phyloP scores from a whole-genome alignment of 92 coral and sea anemone genomes.

The Parazoanthus darwini region DNA sequence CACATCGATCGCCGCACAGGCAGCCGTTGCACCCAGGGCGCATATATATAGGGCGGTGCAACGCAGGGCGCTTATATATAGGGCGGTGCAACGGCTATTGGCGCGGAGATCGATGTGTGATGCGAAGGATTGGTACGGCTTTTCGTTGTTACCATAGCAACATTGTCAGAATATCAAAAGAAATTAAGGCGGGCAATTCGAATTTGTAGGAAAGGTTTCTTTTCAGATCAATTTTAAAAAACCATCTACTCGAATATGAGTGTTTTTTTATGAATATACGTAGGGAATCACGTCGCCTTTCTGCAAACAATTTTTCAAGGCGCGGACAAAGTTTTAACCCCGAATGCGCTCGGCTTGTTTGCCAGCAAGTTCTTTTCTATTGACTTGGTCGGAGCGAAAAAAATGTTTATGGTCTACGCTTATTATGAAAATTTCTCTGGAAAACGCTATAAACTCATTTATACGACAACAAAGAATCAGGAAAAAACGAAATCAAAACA shows the following conservation, averaged over 20 bases:
- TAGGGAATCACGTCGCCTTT: background rate
- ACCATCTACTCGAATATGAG: background rate
- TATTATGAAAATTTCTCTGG: background rate
- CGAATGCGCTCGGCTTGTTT: background rate
- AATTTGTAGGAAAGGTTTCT: background rate
- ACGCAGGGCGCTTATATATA: no score
- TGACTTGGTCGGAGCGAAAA: background rate
- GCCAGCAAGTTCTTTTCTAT: background rate
- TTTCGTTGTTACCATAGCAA: no score
- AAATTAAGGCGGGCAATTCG: background rate
- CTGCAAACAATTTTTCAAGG: background rate
- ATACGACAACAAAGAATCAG: background rate
- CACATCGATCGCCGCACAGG: no score
- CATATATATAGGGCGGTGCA: no score
- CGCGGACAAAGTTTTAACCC: background rate
- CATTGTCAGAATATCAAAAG: no score
- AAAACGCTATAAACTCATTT: background rate
- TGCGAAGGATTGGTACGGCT: no score
- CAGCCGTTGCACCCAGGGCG: no score
- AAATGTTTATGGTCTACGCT: background rate
- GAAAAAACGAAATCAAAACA: background rate
- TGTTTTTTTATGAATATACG: no score
- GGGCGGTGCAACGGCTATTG: no score
- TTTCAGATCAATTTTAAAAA: background rate
- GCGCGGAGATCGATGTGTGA: no score